phyloP scores from a whole-genome alignment of 1,140 invertebrate genomes.

The Gonatopus flavifemur region DNA sequence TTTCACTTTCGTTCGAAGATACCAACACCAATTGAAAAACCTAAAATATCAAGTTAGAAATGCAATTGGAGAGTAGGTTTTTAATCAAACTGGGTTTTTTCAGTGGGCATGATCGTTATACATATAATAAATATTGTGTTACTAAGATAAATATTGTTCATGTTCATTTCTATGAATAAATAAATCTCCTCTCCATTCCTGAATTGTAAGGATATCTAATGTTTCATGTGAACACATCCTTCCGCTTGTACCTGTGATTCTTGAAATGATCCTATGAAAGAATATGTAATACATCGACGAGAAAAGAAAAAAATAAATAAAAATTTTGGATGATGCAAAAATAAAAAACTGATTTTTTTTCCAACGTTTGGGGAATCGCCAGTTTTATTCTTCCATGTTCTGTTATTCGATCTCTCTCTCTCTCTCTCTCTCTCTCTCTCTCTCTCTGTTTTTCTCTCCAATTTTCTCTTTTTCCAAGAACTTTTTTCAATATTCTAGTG shows the following conservation, averaged over 20 bases:
- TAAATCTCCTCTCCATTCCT: too few species aligned
- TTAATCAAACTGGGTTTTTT: too few species aligned
- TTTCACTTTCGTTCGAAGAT: too few species aligned
- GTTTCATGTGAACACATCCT: background rate
- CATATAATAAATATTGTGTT: too few species aligned
- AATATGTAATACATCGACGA: background rate
- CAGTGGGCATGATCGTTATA: too few species aligned
- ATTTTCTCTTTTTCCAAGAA: too few species aligned
- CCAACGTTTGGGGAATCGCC: background rate
- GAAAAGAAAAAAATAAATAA: background rate
- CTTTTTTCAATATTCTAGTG: background rate
- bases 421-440: background rate
- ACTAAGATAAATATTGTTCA: too few species aligned
- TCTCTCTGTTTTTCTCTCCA: too few species aligned
- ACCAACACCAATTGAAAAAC: too few species aligned
- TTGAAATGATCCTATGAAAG: background rate
- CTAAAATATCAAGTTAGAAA: too few species aligned
- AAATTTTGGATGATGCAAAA: background rate
- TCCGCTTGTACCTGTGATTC: background rate
- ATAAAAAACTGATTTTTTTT: background rate
- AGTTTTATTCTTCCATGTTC: background rate
- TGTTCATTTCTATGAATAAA: slow-evolving; percentile 3
- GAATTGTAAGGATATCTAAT: too few species aligned
- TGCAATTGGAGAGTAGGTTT: too few species aligned
- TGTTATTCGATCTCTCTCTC: background rate